A percentile compares a stretch with the other conserved stretches of the same genome.
Evolutionary conservation across 2,113 vertebrate genomes (phyloP).

Genomic region (Pelobates fuscus): DNA sequence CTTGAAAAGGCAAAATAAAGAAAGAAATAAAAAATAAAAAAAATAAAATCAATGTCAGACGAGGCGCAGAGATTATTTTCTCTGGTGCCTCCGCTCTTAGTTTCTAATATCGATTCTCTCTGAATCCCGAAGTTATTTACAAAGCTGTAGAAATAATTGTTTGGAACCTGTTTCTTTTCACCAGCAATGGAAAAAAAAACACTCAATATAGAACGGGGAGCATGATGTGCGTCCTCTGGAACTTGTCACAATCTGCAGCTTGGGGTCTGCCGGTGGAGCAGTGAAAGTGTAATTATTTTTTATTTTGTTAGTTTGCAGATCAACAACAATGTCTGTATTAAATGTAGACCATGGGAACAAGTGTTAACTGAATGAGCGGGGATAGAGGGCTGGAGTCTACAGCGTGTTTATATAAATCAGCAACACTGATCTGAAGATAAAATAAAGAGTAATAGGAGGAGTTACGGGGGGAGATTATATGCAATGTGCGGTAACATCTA

Average conservation of each 20-base stretch:
- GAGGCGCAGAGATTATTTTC: conserved; percentile 32
- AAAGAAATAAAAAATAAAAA: conserved; percentile 12
- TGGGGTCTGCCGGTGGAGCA: background rate
- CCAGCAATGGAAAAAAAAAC: background rate
- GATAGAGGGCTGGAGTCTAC: too few relatives aligned
- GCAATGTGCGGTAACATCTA: too few relatives aligned
- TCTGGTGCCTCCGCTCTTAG: conserved; percentile 30
- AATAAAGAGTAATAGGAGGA: too few relatives aligned
- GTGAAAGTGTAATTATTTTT: conserved; percentile 33
- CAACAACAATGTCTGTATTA: background rate
- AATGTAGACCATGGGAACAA: background rate
- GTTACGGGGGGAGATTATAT: too few relatives aligned
- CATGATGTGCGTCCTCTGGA: conserved; percentile 18
- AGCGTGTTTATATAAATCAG: too few relatives aligned
- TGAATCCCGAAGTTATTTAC: conserved; percentile 43
- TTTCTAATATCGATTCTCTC: conserved; percentile 31
- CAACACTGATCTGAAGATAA: too few relatives aligned
- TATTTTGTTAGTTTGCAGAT: background rate
- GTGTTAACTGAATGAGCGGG: too few relatives aligned
- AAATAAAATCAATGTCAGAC: conserved; percentile 24
- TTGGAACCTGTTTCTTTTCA: conserved; percentile 40
- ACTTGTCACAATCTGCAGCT: conserved; percentile 19
- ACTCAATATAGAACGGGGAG: conserved; percentile 39
- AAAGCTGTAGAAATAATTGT: conserved; percentile 48
- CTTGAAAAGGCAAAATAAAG: conserved; percentile 31